Base-by-base conservation (phyloP, 2,113 vertebrate genomes). In the Stercorarius parasiticus region DNA sequence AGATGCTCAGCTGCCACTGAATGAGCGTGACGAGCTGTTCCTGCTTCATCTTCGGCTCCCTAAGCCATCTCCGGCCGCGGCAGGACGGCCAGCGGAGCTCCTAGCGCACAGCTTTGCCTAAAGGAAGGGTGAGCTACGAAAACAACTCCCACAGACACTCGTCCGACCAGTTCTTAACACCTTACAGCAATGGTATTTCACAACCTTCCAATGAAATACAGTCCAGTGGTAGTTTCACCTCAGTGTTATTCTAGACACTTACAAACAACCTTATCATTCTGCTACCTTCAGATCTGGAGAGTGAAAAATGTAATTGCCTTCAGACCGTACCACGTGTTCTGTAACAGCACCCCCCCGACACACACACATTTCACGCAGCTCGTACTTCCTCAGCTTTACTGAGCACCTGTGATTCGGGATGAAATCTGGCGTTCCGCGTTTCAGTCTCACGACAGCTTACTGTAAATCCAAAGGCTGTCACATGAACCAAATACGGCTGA, bases 111-210 rank as follows among this genome's bases (percentile, higher is more conserved):
- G 5, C 70, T 91, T 82, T 40, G 87, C 93, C 91, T 91, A 47
- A 45, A 90, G 95, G 87, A 79, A 93, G 70, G 40, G 78, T 69
- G 95, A 96, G 52, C 38, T 65, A 43, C 84, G 90, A 93, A 95
- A 90, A 94, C 88, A 94, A 52, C 65, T 86, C 40, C 69, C 82
- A 82, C 78, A 65, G 82, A 76, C 64, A 82, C 93, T 65, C 5
- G 66, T 49, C 62, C 61, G 43, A 32, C 95, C 10, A 23, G 90
- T 93, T 91, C 81, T 52, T 30, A 52, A 25, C 52, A 55, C 40
- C 79, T 72, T 26, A n/a, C 49, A 87, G 55, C n/a, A 70, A 15
- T 18, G 22, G 5, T 29, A 30, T 91, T 94, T 94, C 94, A 49
- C 64, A 90, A 88, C n/a, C 36, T 71, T 80, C 47, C 70, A 64